Base-by-base conservation (phyloP, 2,113 vertebrate genomes). In the Alouatta palliata region DNA sequence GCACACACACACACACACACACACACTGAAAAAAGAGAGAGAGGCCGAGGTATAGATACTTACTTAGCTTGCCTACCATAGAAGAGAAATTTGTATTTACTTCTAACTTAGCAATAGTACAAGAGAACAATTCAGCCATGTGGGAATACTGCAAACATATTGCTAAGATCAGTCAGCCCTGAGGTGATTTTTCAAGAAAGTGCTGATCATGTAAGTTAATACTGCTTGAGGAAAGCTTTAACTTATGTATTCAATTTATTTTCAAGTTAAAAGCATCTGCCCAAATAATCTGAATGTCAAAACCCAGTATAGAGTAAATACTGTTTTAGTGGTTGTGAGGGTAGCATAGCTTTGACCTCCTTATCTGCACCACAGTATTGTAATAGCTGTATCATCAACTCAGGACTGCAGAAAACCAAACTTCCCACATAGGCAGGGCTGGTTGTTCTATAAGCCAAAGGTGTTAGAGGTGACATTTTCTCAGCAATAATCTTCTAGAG, bases 171-270 rank as follows among this genome's bases (percentile, higher is more conserved):
- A 85, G 30, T 87, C 64, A 56, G 12, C 14, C 21, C 35, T 70
- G n/a, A 94, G 21, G 25, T 83, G 76, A 45, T 97, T 95, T 97
- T 87, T 35, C 17, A 9, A 94, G 35, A 30, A 92, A 45, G 1
- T 95, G 32, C 21, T 86, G 91, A 80, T 45, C 1, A 40, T 68
- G 30, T 14, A 61, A 94, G 58, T 88, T 96, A 97, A 83, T 82
- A 8, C 1, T 66, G 16, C 37, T 54, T 47, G 1, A 23, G 3
- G 19, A 91, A 92, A 94, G 3, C 56, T 97, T 96, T 83, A 80
- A 94, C 16, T 81, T 95, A 91, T 49, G 10, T n/a, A 90, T 80
- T 89, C 10, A 91, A 95, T 91, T 89, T 87, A 97, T 93, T 97
- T 95, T 93, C 79, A 96, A 95, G n/a, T 85, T 93, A 91, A 91